Conservation (phyloP, 2,113 vertebrate genomes). For the Anhinga anhinga region DNA sequence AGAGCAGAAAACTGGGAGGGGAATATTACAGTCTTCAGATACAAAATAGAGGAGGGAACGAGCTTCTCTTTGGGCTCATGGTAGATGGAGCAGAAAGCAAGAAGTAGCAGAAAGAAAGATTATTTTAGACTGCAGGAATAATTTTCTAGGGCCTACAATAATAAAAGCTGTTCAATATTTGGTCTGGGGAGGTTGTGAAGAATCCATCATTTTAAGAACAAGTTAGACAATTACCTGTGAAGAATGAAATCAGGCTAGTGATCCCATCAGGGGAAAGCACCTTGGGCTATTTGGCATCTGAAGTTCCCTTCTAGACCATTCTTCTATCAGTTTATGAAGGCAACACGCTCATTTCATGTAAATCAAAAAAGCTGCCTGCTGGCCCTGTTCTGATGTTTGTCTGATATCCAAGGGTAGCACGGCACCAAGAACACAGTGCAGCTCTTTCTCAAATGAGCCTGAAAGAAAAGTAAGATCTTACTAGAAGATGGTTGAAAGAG, state of each 20-base stretch:
- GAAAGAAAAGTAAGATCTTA: not conserved
- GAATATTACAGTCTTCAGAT: not conserved
- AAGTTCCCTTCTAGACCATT: not conserved
- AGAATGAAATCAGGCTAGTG: not conserved
- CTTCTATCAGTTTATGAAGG: not conserved
- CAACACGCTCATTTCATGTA: not conserved
- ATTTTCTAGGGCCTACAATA: not conserved
- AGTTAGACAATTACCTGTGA: not conserved
- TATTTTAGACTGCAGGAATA: not conserved
- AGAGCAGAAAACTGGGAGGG: not conserved
- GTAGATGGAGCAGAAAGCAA: not conserved
- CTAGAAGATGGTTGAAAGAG: not conserved
- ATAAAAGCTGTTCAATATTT: not conserved
- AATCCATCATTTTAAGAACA: not conserved
- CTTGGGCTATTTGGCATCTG: not conserved
- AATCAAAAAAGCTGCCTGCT: not conserved
- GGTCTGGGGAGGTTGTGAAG: not conserved
- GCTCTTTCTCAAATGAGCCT: not conserved
- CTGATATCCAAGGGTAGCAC: not conserved
- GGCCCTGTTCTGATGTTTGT: not conserved
- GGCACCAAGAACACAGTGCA: not conserved
- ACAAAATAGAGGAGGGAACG: not conserved
- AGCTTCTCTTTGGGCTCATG: not conserved
- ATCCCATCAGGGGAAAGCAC: not conserved
- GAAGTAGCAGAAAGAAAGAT: not conserved